phyloP scores from a whole-genome alignment of 1,140 invertebrate species.

The Diachasmimorpha longicaudata region DNA sequence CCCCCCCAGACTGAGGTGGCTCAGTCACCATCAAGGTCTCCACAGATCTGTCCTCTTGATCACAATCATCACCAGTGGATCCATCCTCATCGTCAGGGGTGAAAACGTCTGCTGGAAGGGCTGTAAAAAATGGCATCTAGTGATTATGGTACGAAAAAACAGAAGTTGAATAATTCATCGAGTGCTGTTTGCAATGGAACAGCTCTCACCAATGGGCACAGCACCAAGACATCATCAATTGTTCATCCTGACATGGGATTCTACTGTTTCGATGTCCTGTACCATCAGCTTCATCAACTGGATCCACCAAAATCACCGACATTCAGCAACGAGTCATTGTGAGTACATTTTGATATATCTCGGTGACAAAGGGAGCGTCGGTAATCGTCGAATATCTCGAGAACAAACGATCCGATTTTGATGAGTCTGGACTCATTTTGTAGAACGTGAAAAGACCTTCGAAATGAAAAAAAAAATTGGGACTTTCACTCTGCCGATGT shows the following conservation, averaged over 20 bases:
- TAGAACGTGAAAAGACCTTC: not conserved
- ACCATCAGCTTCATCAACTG: constrained; percentile 90
- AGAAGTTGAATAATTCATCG: constrained; percentile 81
- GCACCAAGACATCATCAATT: constrained; percentile 65
- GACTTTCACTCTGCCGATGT: too few species aligned
- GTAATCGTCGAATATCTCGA: not conserved
- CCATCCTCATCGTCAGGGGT: too few species aligned
- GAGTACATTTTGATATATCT: constrained; percentile 64
- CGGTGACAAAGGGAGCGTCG: not conserved
- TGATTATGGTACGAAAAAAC: constrained; percentile 88
- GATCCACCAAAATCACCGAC: constrained; percentile 87
- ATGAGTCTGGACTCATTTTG: too few species aligned
- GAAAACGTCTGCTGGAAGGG: not conserved
- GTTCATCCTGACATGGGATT: constrained; percentile 95
- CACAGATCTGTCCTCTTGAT: too few species aligned
- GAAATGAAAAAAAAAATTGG: not conserved
- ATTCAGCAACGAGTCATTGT: constrained; percentile 96
- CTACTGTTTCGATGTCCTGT: constrained; percentile 97
- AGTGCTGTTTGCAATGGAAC: constrained; percentile 63
- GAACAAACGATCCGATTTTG: too few species aligned
- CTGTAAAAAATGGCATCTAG: constrained; percentile 78
- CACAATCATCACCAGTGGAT: too few species aligned
- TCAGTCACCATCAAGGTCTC: too few species aligned
- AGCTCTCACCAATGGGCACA: constrained; percentile 50
- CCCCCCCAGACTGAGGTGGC: too few species aligned